A percentile compares a stretch with the other conserved stretches of the same genome.
phyloP scores from a whole-genome alignment of 2,797 vertebrate species.

The Brachyrhaphis roseni region DNA sequence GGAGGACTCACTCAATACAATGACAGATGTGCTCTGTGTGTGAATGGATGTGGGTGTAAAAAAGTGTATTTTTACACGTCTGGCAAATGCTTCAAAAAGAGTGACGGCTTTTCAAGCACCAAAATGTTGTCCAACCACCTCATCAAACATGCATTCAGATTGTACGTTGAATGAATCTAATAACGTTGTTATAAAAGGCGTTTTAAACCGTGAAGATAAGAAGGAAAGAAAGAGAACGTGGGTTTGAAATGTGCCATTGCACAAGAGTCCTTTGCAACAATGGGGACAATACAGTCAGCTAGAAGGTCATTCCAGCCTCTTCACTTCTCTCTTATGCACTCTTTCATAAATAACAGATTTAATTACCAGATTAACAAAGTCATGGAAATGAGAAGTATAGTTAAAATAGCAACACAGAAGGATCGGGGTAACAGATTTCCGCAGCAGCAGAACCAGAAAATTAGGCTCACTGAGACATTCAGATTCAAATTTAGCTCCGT shows the following conservation, averaged over 20 bases:
- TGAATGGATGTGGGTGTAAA: conserved; percentile 31
- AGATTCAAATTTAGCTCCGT: conserved; percentile 18
- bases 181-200: not conserved
- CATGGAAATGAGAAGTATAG: conserved; percentile 9
- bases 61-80: conserved; percentile 10
- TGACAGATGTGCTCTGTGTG: conserved; percentile 21
- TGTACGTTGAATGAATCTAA: not conserved
- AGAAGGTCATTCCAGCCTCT: conserved; percentile 25
- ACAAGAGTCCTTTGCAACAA: not conserved
- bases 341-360: conserved; percentile 45
- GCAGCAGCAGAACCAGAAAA: conserved; percentile 9
- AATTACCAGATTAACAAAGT: conserved; percentile 36
- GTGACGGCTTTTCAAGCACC: not conserved
- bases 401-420: conserved; percentile 10
- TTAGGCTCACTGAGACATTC: conserved; percentile 8
- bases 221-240: not conserved
- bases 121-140: not conserved
- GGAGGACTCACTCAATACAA: not conserved
- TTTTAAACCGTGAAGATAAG: not conserved
- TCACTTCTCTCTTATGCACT: conserved; percentile 4
- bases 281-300: conserved; percentile 7
- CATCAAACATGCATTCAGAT: not conserved
- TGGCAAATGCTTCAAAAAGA: conserved; percentile 1
- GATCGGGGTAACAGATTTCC: conserved; percentile 17
- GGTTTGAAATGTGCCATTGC: conserved; percentile 2